Conservation (phyloP, 2,888 invertebrate species). For the Argyresthia albistria region DNA sequence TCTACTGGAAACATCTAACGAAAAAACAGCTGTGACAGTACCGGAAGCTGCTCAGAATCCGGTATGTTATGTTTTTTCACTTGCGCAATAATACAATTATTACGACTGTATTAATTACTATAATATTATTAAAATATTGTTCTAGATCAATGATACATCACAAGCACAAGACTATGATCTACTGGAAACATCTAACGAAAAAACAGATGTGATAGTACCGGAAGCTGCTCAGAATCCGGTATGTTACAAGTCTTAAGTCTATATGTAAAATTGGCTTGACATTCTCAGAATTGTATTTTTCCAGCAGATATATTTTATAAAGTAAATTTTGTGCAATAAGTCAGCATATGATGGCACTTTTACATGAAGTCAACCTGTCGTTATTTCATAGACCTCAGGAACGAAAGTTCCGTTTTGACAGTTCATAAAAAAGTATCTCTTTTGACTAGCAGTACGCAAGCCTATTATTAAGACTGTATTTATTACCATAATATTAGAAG, state of each 20-base stretch:
- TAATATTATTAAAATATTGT: not conserved
- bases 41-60: not conserved
- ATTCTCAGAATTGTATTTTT: not conserved
- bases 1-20: not conserved
- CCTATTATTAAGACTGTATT: not conserved
- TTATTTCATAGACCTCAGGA: too few species aligned
- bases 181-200: not conserved
- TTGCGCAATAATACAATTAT: not conserved
- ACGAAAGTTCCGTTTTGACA: too few species aligned
- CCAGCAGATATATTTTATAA: too few species aligned
- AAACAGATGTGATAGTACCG: not conserved
- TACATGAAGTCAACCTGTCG: too few species aligned
- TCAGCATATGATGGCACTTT: too few species aligned
- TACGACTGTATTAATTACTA: not conserved
- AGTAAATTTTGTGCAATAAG: too few species aligned
- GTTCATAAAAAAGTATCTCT: too few species aligned
- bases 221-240: not conserved
- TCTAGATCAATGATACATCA: not conserved
- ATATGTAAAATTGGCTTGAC: too few species aligned
- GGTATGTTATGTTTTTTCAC: not conserved
- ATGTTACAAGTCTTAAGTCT: too few species aligned
- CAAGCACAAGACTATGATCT: not conserved
- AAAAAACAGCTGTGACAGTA: not conserved
- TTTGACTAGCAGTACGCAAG: too few species aligned
- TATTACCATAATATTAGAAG: not conserved